Base-by-base conservation (phyloP, 92 coral and sea anemone genomes). In the Pocillopora meandrina region DNA sequence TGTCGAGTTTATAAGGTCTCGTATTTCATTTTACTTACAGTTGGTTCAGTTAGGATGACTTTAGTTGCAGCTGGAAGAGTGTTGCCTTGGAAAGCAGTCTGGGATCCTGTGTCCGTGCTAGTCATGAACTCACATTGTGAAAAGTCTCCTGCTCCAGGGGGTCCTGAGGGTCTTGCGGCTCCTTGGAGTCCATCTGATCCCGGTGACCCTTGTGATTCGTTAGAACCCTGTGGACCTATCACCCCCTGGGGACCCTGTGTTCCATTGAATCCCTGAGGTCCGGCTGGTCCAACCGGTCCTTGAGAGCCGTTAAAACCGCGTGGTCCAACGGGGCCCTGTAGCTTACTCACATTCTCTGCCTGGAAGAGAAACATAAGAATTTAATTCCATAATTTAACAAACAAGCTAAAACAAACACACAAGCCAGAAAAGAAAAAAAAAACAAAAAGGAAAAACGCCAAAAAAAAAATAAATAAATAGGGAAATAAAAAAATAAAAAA, bases 71-170 rank as follows among this genome's bases (percentile, higher is more conserved):
- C 18, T 16, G 12, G 21, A 61, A 33, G 81, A 16, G 6, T 18
- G 56, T 60, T 76, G 81, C 60, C 5, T 34, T 55, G 3, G 34
- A 76, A 21, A 60, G 81, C 57, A 60, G 31, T 17, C 15, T 60
- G 81, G 56, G 55, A 13, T 16, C 21, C 52, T 8, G n/a, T 60
- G 1, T 33, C 68, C 2, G 65, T 26, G 5, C 18, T 18, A 5
- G 16, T 61, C 65, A 5, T 70, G 57, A 68, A 67, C 31, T 33
- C 59, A 26, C 84, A 80, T 67, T 18, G 36, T 14, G 84, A 80
- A 57, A 80, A 57, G 84, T 80, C 14, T 59, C 76, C 84, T 33
- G 69, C 84, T 33, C 84, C 84, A 14, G 69, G 55, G 3, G 68
- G 68, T 18, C 84, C 84, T 20, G 69, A 76, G 31, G 31, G 31